Evolutionary conservation across 2,888 invertebrate species (phyloP), one percentile per base, ranked within the genome.

Genomic region (Liposcelis brunnea): DNA sequence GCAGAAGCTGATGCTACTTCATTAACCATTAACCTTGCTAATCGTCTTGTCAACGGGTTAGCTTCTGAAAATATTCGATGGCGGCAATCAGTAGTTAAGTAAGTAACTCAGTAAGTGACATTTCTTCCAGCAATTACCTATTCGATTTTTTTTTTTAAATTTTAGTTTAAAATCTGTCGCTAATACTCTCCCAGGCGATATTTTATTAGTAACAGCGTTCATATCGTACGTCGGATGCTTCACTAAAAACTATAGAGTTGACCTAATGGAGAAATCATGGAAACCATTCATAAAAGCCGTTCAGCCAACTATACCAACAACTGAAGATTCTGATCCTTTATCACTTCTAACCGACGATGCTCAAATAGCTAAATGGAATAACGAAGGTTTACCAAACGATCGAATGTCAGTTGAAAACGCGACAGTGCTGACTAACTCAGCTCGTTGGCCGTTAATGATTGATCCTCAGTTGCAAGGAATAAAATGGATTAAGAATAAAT

Each of bases 181-280:
- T 19, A 65, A 72, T 18, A 85, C 85, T 49, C 64, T 94, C 46
- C 89, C 93, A 0, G 94, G 94, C 1, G 91, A 94, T 57, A 80
- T 90, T 26, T 65, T 94, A 1, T 63, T 93, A 19, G 79, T 89
- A 31, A 84, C 90, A 0, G 90, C 93, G 10, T 94, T 94, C 62
- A 83, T 94, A 45, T 93, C 93, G 0, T 94, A 94, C 60, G 84
- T 91, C 26, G 94, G 94, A 2, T 90, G 90, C 58, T 94, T 94
- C 62, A 89, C 85, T 21, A 78, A 83, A 50, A 71, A 72, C 42
- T 94, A 93, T 59, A 70, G 94, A 42, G 58, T 69, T 16, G 81
- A 86, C 54, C 70, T 94, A 44, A 71, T 87, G 58, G 67, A 83
- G 10, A 75, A 80, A 19, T 70, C 76, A 56, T 90, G 90, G 89